phyloP scores from a whole-genome alignment of 2,113 vertebrate species.

The Chauna torquata region DNA sequence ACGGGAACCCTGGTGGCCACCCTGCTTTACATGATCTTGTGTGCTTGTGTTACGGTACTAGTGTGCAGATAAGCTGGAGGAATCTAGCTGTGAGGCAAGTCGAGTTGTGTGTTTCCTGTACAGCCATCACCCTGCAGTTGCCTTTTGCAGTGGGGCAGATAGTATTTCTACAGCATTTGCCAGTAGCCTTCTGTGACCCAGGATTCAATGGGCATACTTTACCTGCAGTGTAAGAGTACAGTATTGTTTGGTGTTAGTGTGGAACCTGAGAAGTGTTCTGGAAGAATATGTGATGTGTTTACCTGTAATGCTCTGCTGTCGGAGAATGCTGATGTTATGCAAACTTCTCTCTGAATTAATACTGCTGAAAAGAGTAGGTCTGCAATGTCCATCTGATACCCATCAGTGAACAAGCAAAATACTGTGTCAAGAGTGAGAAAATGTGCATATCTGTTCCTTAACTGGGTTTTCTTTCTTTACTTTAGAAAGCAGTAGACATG shows the following conservation, averaged over 20 bases:
- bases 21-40: neutral
- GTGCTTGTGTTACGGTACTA: neutral
- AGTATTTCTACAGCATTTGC: neutral
- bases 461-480: slow-evolving; percentile 13
- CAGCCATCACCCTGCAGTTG: neutral
- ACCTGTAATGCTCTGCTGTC: neutral
- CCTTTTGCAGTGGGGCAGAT: neutral
- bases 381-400: neutral
- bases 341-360: neutral
- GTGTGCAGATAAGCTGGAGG: neutral
- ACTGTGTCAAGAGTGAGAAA: neutral
- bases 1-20: neutral
- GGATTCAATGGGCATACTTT: neutral
- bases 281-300: neutral
- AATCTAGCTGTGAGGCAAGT: neutral
- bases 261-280: neutral
- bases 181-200: neutral
- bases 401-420: neutral
- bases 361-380: neutral
- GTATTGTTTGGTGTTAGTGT: neutral
- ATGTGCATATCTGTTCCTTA: neutral
- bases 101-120: neutral
- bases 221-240: neutral
- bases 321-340: neutral
- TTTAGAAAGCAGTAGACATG: slow-evolving; percentile 99